Evolutionary conservation across 2,113 vertebrate species (phyloP).

Genomic region (Ancistrus triradiatus): DNA sequence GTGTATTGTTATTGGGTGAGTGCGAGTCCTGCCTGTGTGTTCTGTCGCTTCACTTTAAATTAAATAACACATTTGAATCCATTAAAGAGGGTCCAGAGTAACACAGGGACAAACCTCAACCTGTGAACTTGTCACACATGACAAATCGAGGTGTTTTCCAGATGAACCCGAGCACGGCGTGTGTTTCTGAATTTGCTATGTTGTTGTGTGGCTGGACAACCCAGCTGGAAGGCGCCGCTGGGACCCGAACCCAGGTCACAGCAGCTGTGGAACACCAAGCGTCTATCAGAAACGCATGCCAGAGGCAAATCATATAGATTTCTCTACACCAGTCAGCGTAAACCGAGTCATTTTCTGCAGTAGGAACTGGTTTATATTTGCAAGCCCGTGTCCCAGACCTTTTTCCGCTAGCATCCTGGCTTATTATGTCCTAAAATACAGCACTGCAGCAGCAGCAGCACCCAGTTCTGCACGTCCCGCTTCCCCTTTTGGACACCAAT

Average conservation of each 20-base stretch:
- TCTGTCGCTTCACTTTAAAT: conserved; percentile 11
- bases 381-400: too few species aligned
- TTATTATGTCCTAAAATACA: not conserved
- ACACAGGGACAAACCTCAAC: not conserved
- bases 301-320: too few species aligned
- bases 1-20: not conserved
- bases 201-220: too few species aligned
- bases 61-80: not conserved
- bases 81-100: not conserved
- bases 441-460: conserved; percentile 9
- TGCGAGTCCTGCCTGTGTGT: not conserved
- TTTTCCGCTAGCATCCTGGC: too few species aligned
- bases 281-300: too few species aligned
- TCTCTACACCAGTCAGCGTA: too few species aligned
- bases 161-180: too few species aligned
- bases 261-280: too few species aligned
- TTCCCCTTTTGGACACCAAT: conserved; percentile 30
- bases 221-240: too few species aligned
- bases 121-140: conserved; percentile 3
- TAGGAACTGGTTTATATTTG: too few species aligned
- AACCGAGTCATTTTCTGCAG: too few species aligned
- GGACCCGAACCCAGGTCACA: too few species aligned
- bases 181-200: not conserved
- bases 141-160: not conserved
- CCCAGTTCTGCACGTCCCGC: not conserved